Conservation (phyloP, 2,797 vertebrate genomes). For the Chiroxiphia lanceolata region DNA sequence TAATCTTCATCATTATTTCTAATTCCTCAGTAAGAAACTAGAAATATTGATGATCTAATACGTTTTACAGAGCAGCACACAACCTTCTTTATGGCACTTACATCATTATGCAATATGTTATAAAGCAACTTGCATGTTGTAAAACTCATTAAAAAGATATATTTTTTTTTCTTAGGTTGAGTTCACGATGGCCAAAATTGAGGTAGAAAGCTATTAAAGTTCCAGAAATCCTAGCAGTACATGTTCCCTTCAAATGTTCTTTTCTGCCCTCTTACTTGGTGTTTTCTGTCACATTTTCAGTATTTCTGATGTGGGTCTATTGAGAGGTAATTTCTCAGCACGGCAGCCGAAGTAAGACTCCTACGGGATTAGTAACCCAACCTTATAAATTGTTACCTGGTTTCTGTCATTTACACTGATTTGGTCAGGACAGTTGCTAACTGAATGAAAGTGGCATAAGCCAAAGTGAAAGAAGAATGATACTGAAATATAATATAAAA, state of each 20-base stretch:
- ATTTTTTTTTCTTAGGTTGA: conserved; percentile 73
- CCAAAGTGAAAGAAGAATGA: conserved; percentile 8
- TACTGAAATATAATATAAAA: conserved; percentile 26
- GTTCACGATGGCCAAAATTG: conserved; percentile 75
- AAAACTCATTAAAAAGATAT: conserved; percentile 80
- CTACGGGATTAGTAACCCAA: conserved; percentile 7
- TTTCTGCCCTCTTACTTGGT: conserved; percentile 54
- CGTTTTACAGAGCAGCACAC: conserved; percentile 73
- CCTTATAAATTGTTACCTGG: conserved; percentile 45
- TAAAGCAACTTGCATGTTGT: conserved; percentile 78
- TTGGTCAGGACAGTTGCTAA: conserved; percentile 23
- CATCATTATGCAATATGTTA: conserved; percentile 79
- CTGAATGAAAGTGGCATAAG: not conserved
- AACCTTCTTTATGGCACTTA: conserved; percentile 74
- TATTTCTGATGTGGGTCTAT: conserved; percentile 62
- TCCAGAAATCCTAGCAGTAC: conserved; percentile 73
- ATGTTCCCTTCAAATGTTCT: conserved; percentile 63
- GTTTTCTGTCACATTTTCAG: conserved; percentile 63
- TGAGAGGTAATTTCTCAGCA: conserved; percentile 39
- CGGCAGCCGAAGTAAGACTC: conserved; percentile 17
- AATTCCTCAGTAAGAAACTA: conserved; percentile 75
- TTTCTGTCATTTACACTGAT: conserved; percentile 58
- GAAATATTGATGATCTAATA: conserved; percentile 81
- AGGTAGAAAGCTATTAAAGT: conserved; percentile 80
- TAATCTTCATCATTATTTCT: conserved; percentile 81